Conservation (phyloP, 2,113 vertebrate genomes). For the Pachyramphus minor region DNA sequence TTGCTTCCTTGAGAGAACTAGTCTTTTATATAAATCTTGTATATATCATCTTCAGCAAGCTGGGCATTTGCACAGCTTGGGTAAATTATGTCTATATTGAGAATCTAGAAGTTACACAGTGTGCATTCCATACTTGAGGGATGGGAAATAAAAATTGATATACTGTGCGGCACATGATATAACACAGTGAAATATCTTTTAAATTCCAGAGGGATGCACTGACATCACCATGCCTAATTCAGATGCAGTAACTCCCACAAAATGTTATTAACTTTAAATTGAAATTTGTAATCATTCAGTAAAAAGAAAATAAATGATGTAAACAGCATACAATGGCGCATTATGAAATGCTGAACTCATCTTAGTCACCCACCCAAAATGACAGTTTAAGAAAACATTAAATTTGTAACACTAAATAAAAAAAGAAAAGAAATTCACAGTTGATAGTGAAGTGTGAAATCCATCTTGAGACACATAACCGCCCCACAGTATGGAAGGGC, state of each 20-base stretch:
- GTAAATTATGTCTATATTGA: constrained; percentile 79
- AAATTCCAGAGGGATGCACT: constrained; percentile 71
- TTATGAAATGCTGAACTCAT: constrained; percentile 55
- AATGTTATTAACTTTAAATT: constrained; percentile 69
- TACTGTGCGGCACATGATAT: constrained; percentile 75
- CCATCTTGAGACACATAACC: neutral
- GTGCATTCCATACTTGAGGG: constrained; percentile 76
- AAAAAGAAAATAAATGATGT: constrained; percentile 73
- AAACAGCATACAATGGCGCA: constrained; percentile 54
- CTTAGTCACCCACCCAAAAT: constrained; percentile 15
- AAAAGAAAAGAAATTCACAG: constrained; percentile 43
- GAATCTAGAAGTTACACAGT: constrained; percentile 77
- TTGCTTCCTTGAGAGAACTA: constrained; percentile 58
- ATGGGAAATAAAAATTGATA: constrained; percentile 84
- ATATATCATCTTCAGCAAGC: constrained; percentile 66
- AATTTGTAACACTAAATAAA: constrained; percentile 51
- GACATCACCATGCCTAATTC: constrained; percentile 75
- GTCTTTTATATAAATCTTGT: constrained; percentile 70
- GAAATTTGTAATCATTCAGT: constrained; percentile 63
- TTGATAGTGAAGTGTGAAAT: constrained; percentile 13
- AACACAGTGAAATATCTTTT: constrained; percentile 76
- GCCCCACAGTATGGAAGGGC: neutral
- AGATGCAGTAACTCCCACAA: constrained; percentile 60
- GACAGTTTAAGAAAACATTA: constrained; percentile 29
- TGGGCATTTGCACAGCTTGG: constrained; percentile 71